phyloP scores from a whole-genome alignment of 2,888 invertebrate species.

The Ochropleura leucogaster region DNA sequence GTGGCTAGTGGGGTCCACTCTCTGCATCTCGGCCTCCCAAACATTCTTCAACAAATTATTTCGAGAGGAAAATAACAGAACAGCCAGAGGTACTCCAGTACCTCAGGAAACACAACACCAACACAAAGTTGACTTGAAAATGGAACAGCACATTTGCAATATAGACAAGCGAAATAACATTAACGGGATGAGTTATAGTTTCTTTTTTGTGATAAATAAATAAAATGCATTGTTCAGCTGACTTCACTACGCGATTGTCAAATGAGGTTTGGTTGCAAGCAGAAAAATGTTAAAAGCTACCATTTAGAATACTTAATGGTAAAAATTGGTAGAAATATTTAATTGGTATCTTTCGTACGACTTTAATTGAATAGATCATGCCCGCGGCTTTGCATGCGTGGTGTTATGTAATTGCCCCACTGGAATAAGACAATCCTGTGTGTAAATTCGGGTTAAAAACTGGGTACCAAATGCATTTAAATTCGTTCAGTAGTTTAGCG shows the following conservation, averaged over 20 bases:
- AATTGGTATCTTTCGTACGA: neutral
- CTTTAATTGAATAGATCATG: too few relatives aligned
- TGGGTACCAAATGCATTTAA: too few relatives aligned
- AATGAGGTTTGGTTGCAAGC: slow-evolving; percentile 29
- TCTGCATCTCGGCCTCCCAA: slow-evolving; percentile 93
- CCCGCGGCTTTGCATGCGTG: too few relatives aligned
- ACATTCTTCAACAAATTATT: slow-evolving; percentile 80
- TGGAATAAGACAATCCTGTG: too few relatives aligned
- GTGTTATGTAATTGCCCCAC: too few relatives aligned
- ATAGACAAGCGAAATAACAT: slow-evolving; percentile 19
- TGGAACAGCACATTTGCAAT: slow-evolving; percentile 35
- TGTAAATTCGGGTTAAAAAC: too few relatives aligned
- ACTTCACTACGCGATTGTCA: slow-evolving; percentile 66
- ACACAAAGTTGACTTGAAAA: slow-evolving; percentile 19
- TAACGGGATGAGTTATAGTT: slow-evolving; percentile 29
- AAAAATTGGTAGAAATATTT: neutral
- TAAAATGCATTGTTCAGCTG: slow-evolving; percentile 79
- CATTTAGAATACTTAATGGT: slow-evolving; percentile 1
- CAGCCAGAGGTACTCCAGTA: slow-evolving; percentile 26
- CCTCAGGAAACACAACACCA: slow-evolving; percentile 36
- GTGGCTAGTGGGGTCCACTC: slow-evolving; percentile 95
- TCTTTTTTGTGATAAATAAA: slow-evolving; percentile 69
- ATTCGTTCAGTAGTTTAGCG: too few relatives aligned
- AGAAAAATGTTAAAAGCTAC: slow-evolving; percentile 14
- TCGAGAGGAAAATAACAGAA: slow-evolving; percentile 59